Base-by-base conservation (phyloP, 2,113 vertebrate genomes). In the Seriola aureovittata region DNA sequence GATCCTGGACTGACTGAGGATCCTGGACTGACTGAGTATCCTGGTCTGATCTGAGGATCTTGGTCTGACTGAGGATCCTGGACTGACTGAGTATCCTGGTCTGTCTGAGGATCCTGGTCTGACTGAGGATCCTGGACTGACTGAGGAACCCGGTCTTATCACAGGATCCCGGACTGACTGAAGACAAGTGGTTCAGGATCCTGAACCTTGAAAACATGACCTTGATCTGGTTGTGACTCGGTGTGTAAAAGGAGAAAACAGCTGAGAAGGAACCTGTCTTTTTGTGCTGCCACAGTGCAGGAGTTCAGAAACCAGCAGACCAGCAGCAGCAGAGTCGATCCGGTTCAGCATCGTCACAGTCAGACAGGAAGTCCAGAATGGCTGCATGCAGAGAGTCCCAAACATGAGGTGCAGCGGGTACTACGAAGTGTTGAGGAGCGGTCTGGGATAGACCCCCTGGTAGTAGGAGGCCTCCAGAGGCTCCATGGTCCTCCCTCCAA, bases 361-460 rank as follows among this genome's bases (percentile, higher is more conserved):
- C 80, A 64, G 59, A 87, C 83, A 76, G 59, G 78, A 86, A 74
- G 81, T 88, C 87, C 85, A 63, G 71, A 55, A 50, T 21, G 25
- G 79, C 80, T 65, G 88, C 88, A 88, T 86, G 90, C 88, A 85
- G 46, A 78, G 32, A 59, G 78, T 80, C 71, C 71, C 19, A 60
- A 55, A 40, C 66, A 57, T 84, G 29, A 73, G 21, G 67, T 2
- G 48, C 65, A 64, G 67, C 17, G 48, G 62, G 71, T 91, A 95
- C 96, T 98, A 99, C 21, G 98, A 99, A 68, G 97, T 97, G 95
- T 99, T 99, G 91, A 99, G 96, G 84, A 99, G 97, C 1, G 98
- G 97, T 96, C 98, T 97, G 92, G 97, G 97, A 93, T 99, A 99
- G 92, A 98, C 96, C 94, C 98, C 98, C 96, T 99, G 98, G 94